Base-by-base conservation (phyloP, 2,113 vertebrate species). In the Prinia subflava region DNA sequence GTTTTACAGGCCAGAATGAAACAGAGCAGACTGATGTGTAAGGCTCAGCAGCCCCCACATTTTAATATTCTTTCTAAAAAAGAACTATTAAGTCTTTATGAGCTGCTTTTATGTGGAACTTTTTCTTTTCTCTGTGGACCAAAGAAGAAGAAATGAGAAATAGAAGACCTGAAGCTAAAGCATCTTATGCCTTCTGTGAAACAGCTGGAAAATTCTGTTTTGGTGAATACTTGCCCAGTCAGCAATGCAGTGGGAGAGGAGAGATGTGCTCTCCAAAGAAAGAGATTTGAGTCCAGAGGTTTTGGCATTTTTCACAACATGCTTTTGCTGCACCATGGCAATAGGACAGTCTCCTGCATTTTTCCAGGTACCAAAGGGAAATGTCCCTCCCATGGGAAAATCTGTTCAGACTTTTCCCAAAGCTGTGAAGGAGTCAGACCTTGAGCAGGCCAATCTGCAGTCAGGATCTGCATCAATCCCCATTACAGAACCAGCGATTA, bases 1-100 rank as follows among this genome's bases (percentile, higher is more conserved):
- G 44, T 95, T 95, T 91, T 70, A 92, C 44, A 94, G 84, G 65
- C 77, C 65, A 94, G 60, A 94, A 92, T 69, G 65, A 94, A 92
- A 71, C 49, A 69, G 76, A 74, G 35, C 67, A 94, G 74, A 65
- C 65, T 85, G 44, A 87, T 42, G 28, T 64, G 62, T 53, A 87
- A 85, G 74, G 42, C 89, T 89, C 87, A 73, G 87, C 74, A 39
- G 78, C n/a, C 63, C 37, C 42, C 65, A 64, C n/a, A 57, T 75
- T 89, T 89, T 2, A 94, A 86, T 92, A 89, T 41, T 80, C 24
- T 81, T 86, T 81, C 71, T 92, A 30, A 79, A 69, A 69, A 94
- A 78, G 64, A 82, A 69, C 65, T 81, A 5, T 77, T 73, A 91
- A 94, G 76, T 89, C 92, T 90, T 83, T 94, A 90, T 83, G 83